A percentile compares a stretch with the other conserved stretches of the same genome.
These are phyloP conservation scores for Himantopus leucocephalus DNA, from an alignment of 2,113 vertebrate species.

Conservation along the genomic window DNA sequence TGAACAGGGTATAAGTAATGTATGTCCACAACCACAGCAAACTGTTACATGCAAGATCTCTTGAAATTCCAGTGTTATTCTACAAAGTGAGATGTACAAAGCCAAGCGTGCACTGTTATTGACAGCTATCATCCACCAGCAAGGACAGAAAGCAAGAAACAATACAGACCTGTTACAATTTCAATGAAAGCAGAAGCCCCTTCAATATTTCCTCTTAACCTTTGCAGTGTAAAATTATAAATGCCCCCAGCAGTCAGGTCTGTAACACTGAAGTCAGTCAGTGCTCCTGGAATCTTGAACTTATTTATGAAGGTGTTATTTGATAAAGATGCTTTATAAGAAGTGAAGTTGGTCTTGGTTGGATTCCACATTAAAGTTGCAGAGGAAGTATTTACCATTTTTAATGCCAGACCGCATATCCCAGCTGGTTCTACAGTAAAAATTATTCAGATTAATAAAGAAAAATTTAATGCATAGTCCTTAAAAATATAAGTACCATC, in stretches of 20 bases:
- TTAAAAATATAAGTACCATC: not conserved
- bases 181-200: constrained; percentile 70
- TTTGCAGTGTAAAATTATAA: constrained; percentile 79
- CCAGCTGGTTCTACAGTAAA: constrained; percentile 74
- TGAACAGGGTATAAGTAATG: not conserved
- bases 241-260: constrained; percentile 74
- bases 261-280: constrained; percentile 68
- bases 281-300: constrained; percentile 59
- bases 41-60: not conserved
- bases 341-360: constrained; percentile 77
- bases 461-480: not conserved
- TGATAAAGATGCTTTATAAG: constrained; percentile 78
- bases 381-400: constrained; percentile 74
- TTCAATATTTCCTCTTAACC: constrained; percentile 71
- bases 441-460: not conserved
- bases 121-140: not conserved
- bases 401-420: constrained; percentile 75
- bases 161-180: constrained; percentile 74
- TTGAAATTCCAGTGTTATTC: not conserved
- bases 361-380: constrained; percentile 78
- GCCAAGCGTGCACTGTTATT: not conserved
- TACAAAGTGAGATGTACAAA: not conserved
- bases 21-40: not conserved
- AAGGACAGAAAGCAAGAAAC: not conserved
- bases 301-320: constrained; percentile 68